A percentile compares a stretch with the other conserved stretches of the same genome.
Evolutionary conservation across 2,797 vertebrate genomes (phyloP).

Genomic region (Brachyrhaphis roseni): DNA sequence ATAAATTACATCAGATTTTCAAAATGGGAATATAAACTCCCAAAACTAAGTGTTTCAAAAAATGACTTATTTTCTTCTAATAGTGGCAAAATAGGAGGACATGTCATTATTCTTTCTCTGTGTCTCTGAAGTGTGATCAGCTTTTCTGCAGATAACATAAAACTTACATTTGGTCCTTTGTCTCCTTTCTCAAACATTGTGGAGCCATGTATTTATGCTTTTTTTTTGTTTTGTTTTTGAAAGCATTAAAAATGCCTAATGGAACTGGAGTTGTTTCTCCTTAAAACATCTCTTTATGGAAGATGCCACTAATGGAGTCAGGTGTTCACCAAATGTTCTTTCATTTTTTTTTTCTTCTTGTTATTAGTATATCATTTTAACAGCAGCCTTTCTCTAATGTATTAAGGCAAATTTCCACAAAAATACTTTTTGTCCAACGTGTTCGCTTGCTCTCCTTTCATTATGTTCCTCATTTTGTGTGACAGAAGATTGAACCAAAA

Average conservation of each 20-base stretch:
- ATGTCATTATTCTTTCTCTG: not conserved
- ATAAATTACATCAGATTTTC: not conserved
- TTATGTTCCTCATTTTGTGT: not conserved
- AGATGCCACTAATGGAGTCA: conserved; percentile 20
- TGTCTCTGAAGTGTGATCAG: not conserved
- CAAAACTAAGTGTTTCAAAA: not conserved
- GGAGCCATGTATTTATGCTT: not conserved
- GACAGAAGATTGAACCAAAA: not conserved
- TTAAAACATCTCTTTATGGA: conserved; percentile 24
- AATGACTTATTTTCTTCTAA: not conserved
- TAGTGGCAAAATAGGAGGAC: not conserved
- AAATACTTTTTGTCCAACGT: not conserved
- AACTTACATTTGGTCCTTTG: not conserved
- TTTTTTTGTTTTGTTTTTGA: not conserved
- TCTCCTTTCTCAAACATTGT: not conserved
- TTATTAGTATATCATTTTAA: not conserved
- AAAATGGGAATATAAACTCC: conserved; percentile 3
- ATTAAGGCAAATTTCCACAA: not conserved
- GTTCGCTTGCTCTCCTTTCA: not conserved
- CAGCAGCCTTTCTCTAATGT: not conserved
- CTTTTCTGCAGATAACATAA: not conserved
- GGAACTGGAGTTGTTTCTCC: conserved; percentile 3
- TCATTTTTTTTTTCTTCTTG: not conserved
- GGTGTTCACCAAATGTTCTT: conserved; percentile 6
- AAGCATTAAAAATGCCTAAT: not conserved